A percentile compares a stretch with the other conserved stretches of the same genome.
These are phyloP conservation scores for Pampus argenteus DNA, from an alignment of 2,797 vertebrate genomes.

Conservation along the genomic window DNA sequence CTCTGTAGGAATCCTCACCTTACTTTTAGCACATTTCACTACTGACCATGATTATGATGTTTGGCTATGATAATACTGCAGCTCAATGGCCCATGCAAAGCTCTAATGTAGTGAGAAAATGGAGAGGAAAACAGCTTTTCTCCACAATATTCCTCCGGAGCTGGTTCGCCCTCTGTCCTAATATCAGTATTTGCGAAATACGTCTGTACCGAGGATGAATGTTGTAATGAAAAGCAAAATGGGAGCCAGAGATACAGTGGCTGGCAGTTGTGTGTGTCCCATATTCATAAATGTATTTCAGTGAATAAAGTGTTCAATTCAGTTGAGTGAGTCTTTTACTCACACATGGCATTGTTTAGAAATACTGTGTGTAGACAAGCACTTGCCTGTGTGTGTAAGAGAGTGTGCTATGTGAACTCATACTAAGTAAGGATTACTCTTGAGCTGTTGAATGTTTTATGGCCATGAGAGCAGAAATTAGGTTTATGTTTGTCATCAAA, in stretches of 20 bases:
- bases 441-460: constrained; percentile 8
- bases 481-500: constrained; percentile 27
- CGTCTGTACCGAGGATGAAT: background rate
- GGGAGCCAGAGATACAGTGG: background rate
- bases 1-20: background rate
- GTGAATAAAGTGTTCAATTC: background rate
- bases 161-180: constrained; percentile 6
- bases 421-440: background rate
- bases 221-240: background rate
- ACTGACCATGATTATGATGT: constrained; percentile 27
- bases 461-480: background rate
- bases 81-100: constrained; percentile 15
- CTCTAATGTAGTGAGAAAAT: constrained; percentile 29
- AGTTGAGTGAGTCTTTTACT: background rate
- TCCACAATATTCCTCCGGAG: background rate
- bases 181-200: constrained; percentile 3
- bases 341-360: background rate
- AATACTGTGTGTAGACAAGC: no score
- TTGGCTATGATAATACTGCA: no score
- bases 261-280: background rate
- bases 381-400: background rate
- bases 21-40: background rate
- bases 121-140: constrained; percentile 14
- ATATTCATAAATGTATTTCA: background rate
- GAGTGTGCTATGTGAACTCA: background rate